Evolutionary conservation across 2,113 vertebrate species (phyloP), one percentile per base, ranked within the genome.

Genomic region (Psittacus erithacus): DNA sequence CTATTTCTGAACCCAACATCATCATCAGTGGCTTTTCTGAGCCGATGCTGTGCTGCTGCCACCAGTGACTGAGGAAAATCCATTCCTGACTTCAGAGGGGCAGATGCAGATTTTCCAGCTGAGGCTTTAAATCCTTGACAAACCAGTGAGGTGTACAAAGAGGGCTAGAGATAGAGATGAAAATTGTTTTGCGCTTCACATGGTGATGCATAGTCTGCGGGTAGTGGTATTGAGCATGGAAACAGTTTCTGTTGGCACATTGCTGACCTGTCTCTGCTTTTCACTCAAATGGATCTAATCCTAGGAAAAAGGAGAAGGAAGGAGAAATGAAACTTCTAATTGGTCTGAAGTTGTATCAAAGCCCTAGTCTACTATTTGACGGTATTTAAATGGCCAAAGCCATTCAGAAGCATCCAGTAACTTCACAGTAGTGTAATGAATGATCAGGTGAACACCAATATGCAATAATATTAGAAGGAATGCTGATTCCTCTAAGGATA

Each of bases 181-280:
- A 14, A 41, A 35, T 12, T 27, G 23, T 6, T 90, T 29, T 80
- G 59, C 25, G 1, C 29, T 60, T 64, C 23, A 13, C 7, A 2
- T 29, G 12, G 7, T 9, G 17, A 43, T 53, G 19, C 3, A 0
- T 2, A 19, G 9, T 29, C 5, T 76, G 57, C 3, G 2, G 39
- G 52, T 31, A 24, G n/a, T 31, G 1, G 0, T 50, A 6, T 17
- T 55, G 14, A 33, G 47, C 55, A 18, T 77, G 44, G 59, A 43
- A 50, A 7, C 12, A 39, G 7, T 17, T 71, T 64, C 67, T 95
- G 27, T 59, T 13, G 2, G 43, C 49, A 14, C 7, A 1, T 38
- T 6, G 3, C 41, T 77, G 82, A 59, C 7, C 64, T 3, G 0
- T 29, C 9, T 5, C 14, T 86, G 73, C 60, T 78, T 33, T 46